Evolutionary conservation across 2,888 invertebrate genomes (phyloP), one percentile per base, ranked within the genome.

Genomic region (Drosophila suboccidentalis): DNA sequence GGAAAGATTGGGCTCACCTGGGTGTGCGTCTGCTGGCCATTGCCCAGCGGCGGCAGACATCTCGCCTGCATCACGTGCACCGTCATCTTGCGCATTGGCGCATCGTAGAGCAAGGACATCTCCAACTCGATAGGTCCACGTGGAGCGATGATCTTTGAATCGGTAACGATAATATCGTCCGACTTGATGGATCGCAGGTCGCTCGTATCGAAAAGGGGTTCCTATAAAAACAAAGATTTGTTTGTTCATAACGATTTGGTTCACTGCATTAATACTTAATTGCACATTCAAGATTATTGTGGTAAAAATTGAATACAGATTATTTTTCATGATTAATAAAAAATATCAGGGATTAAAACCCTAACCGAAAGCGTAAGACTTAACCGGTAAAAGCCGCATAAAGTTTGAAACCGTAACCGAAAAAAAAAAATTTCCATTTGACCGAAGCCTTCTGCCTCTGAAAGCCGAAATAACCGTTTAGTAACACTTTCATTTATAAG

Each of bases 11-110:
- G 5, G 10, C 62, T 57, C 73, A 98, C 97, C 94, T 96, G 96
- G 15, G 95, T 95, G 90, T 95, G 95, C 82, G 95, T 95, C 90
- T 95, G 94, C 93, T 96, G 94, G 79, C 95, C 94, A 88, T 95
- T 92, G 93, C 95, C 94, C 91, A 95, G 94, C 81, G 95, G 94
- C 68, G 97, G 96, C 83, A 98, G 94, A 53, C 96, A 96, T 54
- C 96, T 94, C 0, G 97, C 98, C 93, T 98, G 98, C 75, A 98
- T 94, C 59, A 98, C 96, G 88, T 97, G 97, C 26, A 98, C 96
- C 47, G 97, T 97, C 97, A 98, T 97, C 93, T 97, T 97, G 68
- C 97, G 95, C 93, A 97, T 97, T 8, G 97, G 97, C 13, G 97
- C 97, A 91, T 98, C 98, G 92, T 98, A 98, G 36, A 97, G 94